Conservation (phyloP, 2,888 invertebrate genomes). For the Deilephila elpenor region DNA sequence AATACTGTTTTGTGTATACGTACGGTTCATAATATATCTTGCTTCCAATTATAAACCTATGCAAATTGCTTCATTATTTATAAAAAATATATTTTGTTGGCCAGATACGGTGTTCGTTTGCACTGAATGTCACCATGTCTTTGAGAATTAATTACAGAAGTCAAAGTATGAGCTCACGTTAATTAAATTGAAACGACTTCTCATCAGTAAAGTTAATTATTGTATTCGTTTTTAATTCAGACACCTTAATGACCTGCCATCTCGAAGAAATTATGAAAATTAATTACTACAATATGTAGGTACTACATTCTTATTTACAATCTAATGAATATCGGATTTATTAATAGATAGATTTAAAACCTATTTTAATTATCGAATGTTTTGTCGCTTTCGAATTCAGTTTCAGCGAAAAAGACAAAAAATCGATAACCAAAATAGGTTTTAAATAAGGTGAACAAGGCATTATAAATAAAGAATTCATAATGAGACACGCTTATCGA, state of each 20-base stretch:
- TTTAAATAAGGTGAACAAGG: no score
- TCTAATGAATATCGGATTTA: no score
- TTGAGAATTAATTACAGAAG: background rate
- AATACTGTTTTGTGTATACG: background rate
- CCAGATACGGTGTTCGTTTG: background rate
- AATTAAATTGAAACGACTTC: constrained; percentile 2
- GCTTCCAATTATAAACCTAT: background rate
- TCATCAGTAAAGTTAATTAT: background rate
- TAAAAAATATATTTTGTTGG: background rate
- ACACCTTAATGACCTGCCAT: background rate
- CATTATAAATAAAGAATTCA: no score
- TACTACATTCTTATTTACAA: no score
- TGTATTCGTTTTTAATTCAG: background rate
- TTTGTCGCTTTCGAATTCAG: no score
- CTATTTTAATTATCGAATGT: no score
- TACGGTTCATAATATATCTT: background rate
- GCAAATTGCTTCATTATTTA: background rate
- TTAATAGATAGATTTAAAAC: no score
- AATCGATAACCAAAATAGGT: no score
- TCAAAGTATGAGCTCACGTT: background rate
- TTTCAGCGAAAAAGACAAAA: no score
- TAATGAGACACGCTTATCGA: no score
- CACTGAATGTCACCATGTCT: background rate
- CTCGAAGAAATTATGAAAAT: no score
- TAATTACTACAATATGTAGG: no score